Conservation (phyloP, 2,797 vertebrate genomes). For the Etheostoma nigrum region DNA sequence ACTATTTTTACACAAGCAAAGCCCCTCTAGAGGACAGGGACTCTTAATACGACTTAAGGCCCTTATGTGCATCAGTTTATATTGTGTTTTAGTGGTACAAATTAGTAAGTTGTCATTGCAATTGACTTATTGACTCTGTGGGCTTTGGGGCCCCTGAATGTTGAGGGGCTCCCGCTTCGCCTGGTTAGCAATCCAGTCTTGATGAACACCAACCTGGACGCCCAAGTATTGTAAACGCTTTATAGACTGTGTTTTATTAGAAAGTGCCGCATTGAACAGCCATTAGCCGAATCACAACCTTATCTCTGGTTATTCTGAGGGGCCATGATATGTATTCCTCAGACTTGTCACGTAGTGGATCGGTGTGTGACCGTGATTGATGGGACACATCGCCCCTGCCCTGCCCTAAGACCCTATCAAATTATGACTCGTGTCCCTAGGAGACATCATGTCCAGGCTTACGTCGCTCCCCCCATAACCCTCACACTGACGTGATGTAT, state of each 20-base stretch:
- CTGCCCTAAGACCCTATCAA: slow-evolving; percentile 39
- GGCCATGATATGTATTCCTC: slow-evolving; percentile 1
- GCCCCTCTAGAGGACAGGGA: not conserved
- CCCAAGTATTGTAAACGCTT: not conserved
- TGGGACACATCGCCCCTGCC: slow-evolving; percentile 26
- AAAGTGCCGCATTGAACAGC: not conserved
- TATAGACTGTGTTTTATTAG: not conserved
- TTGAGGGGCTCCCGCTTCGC: not conserved
- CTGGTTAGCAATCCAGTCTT: not conserved
- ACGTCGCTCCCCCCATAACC: slow-evolving; percentile 41
- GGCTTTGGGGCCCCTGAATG: not conserved
- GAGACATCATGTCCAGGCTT: slow-evolving; percentile 29
- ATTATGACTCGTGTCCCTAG: slow-evolving; percentile 30
- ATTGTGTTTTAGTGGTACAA: not conserved
- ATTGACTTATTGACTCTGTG: not conserved
- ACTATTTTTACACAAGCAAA: not conserved
- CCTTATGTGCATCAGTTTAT: no score
- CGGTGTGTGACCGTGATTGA: slow-evolving; percentile 46
- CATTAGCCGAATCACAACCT: not conserved
- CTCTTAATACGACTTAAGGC: not conserved
- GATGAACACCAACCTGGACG: not conserved
- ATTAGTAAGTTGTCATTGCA: not conserved
- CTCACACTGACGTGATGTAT: slow-evolving; percentile 34
- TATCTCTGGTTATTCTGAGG: slow-evolving; percentile 3
- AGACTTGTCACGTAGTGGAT: slow-evolving; percentile 8